Evolutionary conservation across 2,888 invertebrate species (phyloP).

Genomic region (Plebejus argus): DNA sequence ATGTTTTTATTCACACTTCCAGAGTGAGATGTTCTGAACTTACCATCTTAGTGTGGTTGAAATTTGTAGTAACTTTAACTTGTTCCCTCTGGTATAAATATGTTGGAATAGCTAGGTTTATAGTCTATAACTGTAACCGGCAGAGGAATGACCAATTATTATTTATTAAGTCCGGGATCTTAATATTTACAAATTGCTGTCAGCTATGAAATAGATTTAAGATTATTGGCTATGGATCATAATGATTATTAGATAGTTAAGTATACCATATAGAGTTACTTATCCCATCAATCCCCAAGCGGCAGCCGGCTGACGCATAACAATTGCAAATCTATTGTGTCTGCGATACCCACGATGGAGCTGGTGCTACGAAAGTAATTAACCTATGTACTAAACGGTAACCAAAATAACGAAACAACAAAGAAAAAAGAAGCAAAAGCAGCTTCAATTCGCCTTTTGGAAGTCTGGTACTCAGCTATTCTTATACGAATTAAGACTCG

Average conservation of each 20-base stretch:
- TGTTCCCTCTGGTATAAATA: neutral
- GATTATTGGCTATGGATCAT: neutral
- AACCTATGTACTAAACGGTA: too few relatives aligned
- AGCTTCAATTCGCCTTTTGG: too few relatives aligned
- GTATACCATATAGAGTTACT: neutral
- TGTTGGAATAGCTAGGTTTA: too few relatives aligned
- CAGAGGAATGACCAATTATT: neutral
- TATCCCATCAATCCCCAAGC: too few relatives aligned
- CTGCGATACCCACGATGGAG: too few relatives aligned
- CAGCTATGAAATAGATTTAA: neutral
- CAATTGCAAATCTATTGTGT: too few relatives aligned
- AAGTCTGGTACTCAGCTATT: too few relatives aligned
- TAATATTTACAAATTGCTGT: neutral
- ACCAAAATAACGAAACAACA: too few relatives aligned
- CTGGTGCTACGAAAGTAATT: too few relatives aligned
- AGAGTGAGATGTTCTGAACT: neutral
- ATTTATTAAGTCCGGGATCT: neutral
- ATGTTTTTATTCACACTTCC: conserved; percentile 12
- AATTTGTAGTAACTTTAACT: neutral
- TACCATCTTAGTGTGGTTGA: neutral
- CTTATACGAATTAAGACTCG: too few relatives aligned
- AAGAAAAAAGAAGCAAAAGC: too few relatives aligned
- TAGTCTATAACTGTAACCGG: neutral
- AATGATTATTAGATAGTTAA: neutral
- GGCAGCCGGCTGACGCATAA: too few relatives aligned